A percentile compares a stretch with the other conserved stretches of the same genome.
phyloP scores from a whole-genome alignment of 2,113 vertebrate genomes.

The Vicugna pacos region DNA sequence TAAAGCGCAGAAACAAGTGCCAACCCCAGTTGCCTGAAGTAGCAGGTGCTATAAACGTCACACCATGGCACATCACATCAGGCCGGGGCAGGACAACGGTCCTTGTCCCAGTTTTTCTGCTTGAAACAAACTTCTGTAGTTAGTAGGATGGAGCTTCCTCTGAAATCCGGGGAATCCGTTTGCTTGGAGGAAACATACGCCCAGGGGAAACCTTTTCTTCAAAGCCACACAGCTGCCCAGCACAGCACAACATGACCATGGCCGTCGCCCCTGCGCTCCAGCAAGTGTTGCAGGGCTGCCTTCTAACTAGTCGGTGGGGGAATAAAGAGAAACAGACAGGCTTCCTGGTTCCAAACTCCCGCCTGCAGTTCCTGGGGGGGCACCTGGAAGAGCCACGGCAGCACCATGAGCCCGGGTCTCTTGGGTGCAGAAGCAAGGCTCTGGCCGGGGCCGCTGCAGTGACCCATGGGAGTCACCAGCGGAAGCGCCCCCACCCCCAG shows the following conservation, averaged over 20 bases:
- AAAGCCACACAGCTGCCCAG: background rate
- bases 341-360: no score
- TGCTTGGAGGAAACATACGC: slow-evolving; percentile 40
- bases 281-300: background rate
- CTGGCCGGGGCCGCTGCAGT: background rate
- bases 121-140: background rate
- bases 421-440: background rate
- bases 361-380: no score
- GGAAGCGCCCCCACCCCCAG: accelerated
- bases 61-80: background rate
- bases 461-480: accelerated
- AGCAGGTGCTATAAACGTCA: slow-evolving; percentile 16
- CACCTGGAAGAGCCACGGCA: no score
- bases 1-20: background rate
- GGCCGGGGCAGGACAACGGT: background rate
- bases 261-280: no score
- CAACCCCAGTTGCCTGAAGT: slow-evolving; percentile 72
- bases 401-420: background rate
- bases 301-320: background rate
- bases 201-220: accelerated
- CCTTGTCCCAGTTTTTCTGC: background rate
- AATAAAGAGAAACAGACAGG: no score
- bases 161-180: background rate
- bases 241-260: no score
- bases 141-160: slow-evolving; percentile 65